Percentiles rank a stretch among this genome's conserved stretches.
Evolutionary conservation across 1,140 invertebrate genomes (phyloP).

Genomic region (Melitaea cinxia): DNA sequence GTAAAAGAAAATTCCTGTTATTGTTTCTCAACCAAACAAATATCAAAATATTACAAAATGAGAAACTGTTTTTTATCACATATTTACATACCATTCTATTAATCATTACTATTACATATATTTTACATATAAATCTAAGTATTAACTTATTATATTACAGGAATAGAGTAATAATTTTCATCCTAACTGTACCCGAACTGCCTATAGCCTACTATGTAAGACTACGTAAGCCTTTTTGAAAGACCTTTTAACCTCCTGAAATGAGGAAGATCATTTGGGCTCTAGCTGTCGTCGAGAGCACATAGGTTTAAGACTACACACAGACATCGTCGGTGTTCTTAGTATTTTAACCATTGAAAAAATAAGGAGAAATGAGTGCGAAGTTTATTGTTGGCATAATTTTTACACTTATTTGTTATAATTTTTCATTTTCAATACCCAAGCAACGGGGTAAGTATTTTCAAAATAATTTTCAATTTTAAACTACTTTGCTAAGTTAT

Average conservation of each 20-base stretch:
- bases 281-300: not conserved
- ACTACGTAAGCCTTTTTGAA: not conserved
- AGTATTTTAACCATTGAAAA: not conserved
- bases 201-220: not conserved
- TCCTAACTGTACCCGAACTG: not conserved
- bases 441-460: constrained; percentile 45
- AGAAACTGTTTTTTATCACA: no score
- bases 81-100: no score
- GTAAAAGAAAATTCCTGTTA: no score
- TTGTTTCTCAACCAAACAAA: no score
- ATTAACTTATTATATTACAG: no score
- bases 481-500: not conserved
- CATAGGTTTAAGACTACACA: not conserved
- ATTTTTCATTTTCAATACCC: constrained; percentile 46
- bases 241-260: not conserved
- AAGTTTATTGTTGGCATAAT: constrained; percentile 19
- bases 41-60: no score
- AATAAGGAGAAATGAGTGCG: constrained; percentile 13
- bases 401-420: constrained; percentile 42
- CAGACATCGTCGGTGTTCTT: not conserved
- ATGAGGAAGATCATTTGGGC: constrained; percentile 5
- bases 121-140: no score
- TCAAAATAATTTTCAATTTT: not conserved
- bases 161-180: not conserved
- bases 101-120: no score